These are phyloP conservation scores for Aplysia californica DNA, from an alignment of 1,140 invertebrate genomes.

Conservation along the genomic window DNA sequence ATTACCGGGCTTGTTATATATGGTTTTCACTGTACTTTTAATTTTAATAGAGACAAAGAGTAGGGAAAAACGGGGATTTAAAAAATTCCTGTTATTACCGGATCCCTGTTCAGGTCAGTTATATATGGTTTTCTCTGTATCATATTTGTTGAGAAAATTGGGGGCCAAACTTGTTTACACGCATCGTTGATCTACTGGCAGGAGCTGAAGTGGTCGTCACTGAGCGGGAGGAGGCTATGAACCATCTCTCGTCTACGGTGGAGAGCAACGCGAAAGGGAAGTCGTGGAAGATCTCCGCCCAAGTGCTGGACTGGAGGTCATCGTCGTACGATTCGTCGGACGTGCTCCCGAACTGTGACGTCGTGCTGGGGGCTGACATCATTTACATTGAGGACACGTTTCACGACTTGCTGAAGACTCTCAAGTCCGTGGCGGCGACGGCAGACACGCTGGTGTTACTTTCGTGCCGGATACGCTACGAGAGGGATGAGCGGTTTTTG, in stretches of 20 bases:
- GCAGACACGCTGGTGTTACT: constrained; percentile 47
- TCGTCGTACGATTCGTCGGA: constrained; percentile 36
- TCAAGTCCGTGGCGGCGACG: constrained; percentile 46
- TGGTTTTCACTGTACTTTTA: too few species aligned
- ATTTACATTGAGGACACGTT: constrained; percentile 66
- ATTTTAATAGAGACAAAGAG: too few species aligned
- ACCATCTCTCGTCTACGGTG: constrained; percentile 44
- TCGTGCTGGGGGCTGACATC: constrained; percentile 65
- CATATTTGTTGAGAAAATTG: too few species aligned
- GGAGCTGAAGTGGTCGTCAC: constrained; percentile 58
- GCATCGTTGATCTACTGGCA: too few species aligned
- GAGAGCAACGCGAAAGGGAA: constrained; percentile 38
- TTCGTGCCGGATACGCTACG: constrained; percentile 62
- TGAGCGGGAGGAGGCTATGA: constrained; percentile 50
- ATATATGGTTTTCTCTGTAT: too few species aligned
- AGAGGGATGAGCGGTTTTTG: constrained; percentile 59
- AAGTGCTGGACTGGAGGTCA: constrained; percentile 57
- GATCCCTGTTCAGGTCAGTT: too few species aligned
- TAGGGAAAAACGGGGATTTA: too few species aligned
- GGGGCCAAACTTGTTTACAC: too few species aligned
- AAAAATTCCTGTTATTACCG: too few species aligned
- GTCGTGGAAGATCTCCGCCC: constrained; percentile 30
- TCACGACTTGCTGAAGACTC: constrained; percentile 53
- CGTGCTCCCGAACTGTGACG: constrained; percentile 48
- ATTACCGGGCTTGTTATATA: too few species aligned